Base-by-base conservation (phyloP, 2,888 invertebrate genomes). In the Willowsia nigromaculata region DNA sequence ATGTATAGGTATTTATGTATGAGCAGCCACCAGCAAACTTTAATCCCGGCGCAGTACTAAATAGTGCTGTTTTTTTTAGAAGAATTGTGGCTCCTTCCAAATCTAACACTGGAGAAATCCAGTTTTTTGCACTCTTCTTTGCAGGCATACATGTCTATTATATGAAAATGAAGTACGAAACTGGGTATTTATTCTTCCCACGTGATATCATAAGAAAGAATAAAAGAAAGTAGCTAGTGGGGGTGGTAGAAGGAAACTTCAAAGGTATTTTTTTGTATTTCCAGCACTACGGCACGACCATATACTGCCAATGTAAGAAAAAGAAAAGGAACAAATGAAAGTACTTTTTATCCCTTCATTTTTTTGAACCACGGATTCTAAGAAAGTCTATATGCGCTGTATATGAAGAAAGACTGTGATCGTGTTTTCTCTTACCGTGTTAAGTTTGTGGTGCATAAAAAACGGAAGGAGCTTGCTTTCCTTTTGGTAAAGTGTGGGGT, bases 81-180 rank as follows among this genome's bases (percentile, higher is more conserved):
- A 62, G 62, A 62, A 62, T 62, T 62, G 68, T 40, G 68, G 68
- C 40, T 71, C 40, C 22, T 71, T 40, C 11, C 37, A 68, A 71
- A 71, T 22, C 68, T 25, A 30, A 53, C 59, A 56, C 80, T 11
- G 30, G 78, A 78, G 78, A 27, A 78, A 78, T 3, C 56, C 59
- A 37, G 11, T 71, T 68, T 68, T 40, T 11, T 37, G 25, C 18
- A 68, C 18, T 68, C 2, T 37, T 65, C 27, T 68, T 18, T 40
- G 2, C 25, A 2, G 18, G 30, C 40, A 22, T 33, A 59, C 27
- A 30, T 78, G 30, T 78, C 15, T 68, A 68, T 71, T 71, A 22
- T 56, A 78, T 53, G 78, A 81, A 81, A 87, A 87, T 87, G 81
- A 87, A 81, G 74, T 87, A 81, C 71, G 71, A 81, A 81, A 82